Percentiles rank a stretch among this genome's conserved stretches.
Evolutionary conservation across 2,888 invertebrate genomes (phyloP).

Genomic region (Lacanobia oleracea): DNA sequence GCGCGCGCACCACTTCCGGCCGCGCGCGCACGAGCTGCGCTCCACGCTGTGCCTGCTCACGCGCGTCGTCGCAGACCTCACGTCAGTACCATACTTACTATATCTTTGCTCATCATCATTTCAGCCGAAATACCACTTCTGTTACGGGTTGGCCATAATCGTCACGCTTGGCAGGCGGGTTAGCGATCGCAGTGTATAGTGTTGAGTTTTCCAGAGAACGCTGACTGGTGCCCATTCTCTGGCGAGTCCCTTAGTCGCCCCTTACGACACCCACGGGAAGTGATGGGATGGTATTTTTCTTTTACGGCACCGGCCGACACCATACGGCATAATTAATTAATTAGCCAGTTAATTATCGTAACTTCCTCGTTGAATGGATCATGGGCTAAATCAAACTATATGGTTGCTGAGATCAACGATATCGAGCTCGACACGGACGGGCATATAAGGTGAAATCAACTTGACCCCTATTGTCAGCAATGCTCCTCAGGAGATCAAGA

Average conservation of each 20-base stretch:
- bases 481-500: background rate
- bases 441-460: background rate
- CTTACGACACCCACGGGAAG: too few species aligned
- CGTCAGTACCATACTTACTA: conserved; percentile 92
- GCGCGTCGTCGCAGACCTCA: conserved; percentile 98
- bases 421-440: background rate
- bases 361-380: background rate
- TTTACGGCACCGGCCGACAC: too few species aligned
- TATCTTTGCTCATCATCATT: background rate
- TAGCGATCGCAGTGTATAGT: too few species aligned
- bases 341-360: background rate
- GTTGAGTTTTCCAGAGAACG: too few species aligned
- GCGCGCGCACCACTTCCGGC: conserved; percentile 91
- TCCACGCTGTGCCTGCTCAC: conserved; percentile 98
- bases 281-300: too few species aligned
- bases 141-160: too few species aligned
- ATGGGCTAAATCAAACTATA: background rate
- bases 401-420: background rate
- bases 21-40: conserved; percentile 93
- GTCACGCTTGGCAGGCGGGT: too few species aligned
- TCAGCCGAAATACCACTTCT: too few species aligned
- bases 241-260: too few species aligned
- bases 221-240: too few species aligned
- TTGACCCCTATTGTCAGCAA: background rate
- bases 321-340: too few species aligned